Conservation (phyloP, 2,797 vertebrate genomes). For the Poeciliopsis turneri region DNA sequence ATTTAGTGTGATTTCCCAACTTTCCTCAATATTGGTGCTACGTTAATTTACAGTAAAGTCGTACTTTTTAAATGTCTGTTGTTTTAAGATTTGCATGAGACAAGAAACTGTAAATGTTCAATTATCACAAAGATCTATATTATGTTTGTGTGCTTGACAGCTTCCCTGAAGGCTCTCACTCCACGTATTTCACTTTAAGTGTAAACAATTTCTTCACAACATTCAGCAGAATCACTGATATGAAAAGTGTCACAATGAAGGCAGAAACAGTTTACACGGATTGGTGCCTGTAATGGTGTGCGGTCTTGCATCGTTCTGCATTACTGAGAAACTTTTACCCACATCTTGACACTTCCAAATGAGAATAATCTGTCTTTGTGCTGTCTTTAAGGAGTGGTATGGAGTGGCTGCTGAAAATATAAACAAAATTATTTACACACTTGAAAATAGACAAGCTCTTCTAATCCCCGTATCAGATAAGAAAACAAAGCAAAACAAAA, state of each 20-base stretch:
- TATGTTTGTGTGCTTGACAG: conserved; percentile 28
- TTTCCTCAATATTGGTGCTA: conserved; percentile 2
- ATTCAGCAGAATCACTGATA: conserved; percentile 47
- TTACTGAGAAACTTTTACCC: conserved; percentile 40
- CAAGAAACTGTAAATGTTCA: conserved; percentile 10
- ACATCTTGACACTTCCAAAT: conserved; percentile 31
- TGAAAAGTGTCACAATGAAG: conserved; percentile 56
- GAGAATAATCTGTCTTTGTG: conserved; percentile 15
- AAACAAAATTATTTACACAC: conserved; percentile 36
- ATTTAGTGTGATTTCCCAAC: conserved; percentile 2
- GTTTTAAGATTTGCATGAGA: not conserved
- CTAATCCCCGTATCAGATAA: conserved; percentile 45
- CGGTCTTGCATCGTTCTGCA: conserved; percentile 42
- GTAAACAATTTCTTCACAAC: conserved; percentile 49
- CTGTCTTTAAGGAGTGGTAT: conserved; percentile 16
- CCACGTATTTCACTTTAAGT: conserved; percentile 40
- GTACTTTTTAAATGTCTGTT: not conserved
- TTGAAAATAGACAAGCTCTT: conserved; percentile 22
- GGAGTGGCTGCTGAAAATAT: conserved; percentile 22
- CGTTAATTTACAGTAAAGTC: too few species aligned
- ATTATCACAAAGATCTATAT: not conserved
- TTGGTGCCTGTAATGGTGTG: conserved; percentile 47
- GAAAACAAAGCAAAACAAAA: conserved; percentile 25
- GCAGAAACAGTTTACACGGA: conserved; percentile 50
- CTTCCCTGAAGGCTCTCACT: conserved; percentile 20